Evolutionary conservation across 2,888 invertebrate species (phyloP).

Genomic region (Zelleria hepariella): DNA sequence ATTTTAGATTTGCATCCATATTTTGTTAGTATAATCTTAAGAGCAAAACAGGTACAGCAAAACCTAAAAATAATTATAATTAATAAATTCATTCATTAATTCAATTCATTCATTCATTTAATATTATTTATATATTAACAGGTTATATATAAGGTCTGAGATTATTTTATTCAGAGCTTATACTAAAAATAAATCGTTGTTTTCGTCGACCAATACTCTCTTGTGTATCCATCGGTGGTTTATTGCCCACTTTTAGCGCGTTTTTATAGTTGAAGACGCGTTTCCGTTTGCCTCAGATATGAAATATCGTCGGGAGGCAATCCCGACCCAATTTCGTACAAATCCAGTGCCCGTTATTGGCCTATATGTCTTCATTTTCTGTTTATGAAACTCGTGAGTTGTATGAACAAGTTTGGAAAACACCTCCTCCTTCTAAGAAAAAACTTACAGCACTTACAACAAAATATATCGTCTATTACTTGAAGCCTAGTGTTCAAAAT

Average conservation of each 20-base stretch:
- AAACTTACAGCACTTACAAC: not conserved
- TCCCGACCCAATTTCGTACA: slow-evolving; percentile 30
- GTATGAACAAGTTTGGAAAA: slow-evolving; percentile 1
- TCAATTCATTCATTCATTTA: too few species aligned
- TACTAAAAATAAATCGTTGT: not conserved
- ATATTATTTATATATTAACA: too few species aligned
- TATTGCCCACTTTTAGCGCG: slow-evolving; percentile 29
- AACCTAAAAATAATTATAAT: too few species aligned
- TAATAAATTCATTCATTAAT: too few species aligned
- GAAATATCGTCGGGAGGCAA: slow-evolving; percentile 36
- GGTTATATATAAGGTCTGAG: too few species aligned
- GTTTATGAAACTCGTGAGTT: slow-evolving; percentile 53
- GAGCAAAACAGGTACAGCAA: too few species aligned
- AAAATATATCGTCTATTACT: not conserved
- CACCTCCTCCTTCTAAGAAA: not conserved
- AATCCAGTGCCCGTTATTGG: slow-evolving; percentile 30
- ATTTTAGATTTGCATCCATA: too few species aligned
- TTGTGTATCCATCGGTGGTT: slow-evolving; percentile 20
- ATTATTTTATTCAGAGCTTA: too few species aligned
- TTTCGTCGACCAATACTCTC: not conserved
- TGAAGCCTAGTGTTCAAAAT: not conserved
- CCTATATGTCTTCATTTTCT: slow-evolving; percentile 38
- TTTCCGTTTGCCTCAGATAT: slow-evolving; percentile 30
- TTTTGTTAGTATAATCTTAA: too few species aligned
- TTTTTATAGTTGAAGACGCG: slow-evolving; percentile 34